Base-by-base conservation (phyloP, 2,113 vertebrate genomes). In the Misgurnus anguillicaudatus region DNA sequence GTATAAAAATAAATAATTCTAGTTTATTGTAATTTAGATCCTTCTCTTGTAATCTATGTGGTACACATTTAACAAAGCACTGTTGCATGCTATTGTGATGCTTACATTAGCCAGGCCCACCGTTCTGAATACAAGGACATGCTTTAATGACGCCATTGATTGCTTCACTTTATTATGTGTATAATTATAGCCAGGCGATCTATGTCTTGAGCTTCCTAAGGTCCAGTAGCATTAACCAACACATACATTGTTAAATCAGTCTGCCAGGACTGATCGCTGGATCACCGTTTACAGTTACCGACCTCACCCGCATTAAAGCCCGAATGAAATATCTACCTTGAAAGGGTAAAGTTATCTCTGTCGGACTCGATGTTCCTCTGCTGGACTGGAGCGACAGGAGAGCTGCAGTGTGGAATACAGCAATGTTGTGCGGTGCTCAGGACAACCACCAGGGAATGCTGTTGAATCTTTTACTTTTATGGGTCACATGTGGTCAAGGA, bases 371-470 rank as follows among this genome's bases (percentile, higher is more conserved):
- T 79, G 75, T 70, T 86, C 53, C 69, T 89, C 66, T 86, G 85
- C 24, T 66, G 19, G 8, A 7, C 70, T 42, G 31, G 41, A 62
- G 41, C 19, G 19, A 13, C 78, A 10, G 6, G 64, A 85, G 39
- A 55, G 39, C 24, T 17, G 4, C 0, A 7, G 42, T 73, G 53
- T 39, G 38, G 7, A 61, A 71, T 51, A 42, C 14, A 62, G 58
- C 36, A 72, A 62, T 55, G 45, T 9, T 87, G 83, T 89, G 88
- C 84, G 71, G 66, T 88, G 90, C 77, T 69, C 67, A 67, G 5
- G 66, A 65, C 55, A 67, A 67, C 90, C 90, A 90, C 88, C 86
- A 92, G 90, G 88, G 88, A 85, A 38, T 88, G 89, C 90, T 91
- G 75, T 91, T 88, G 87, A 82, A 83, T 89, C 58, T 55, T 58